Evolutionary conservation across 1,140 invertebrate genomes (phyloP).

Genomic region (Sminthurinus signatus): DNA sequence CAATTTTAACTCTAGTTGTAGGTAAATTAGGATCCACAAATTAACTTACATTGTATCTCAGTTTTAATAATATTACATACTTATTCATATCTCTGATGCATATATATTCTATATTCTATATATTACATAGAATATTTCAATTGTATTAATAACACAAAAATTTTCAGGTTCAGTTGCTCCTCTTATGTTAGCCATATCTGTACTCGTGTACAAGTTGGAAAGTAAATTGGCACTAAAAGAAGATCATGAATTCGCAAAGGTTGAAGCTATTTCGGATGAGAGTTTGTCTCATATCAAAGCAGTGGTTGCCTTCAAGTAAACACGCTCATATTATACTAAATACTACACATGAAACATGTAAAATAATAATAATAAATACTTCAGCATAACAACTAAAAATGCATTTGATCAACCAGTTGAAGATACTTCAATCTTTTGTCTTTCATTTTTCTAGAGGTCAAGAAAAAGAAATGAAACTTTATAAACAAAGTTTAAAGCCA

Average conservation of each 20-base stretch:
- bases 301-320: conserved; percentile 51
- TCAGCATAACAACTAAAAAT: conserved; percentile 52
- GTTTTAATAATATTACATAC: conserved; percentile 42
- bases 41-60: conserved; percentile 42
- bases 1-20: conserved; percentile 54
- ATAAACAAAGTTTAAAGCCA: conserved; percentile 45
- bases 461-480: conserved; percentile 47
- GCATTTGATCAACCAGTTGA: conserved; percentile 53
- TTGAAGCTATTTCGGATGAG: conserved; percentile 54
- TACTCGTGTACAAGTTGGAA: conserved; percentile 36
- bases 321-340: too few species aligned
- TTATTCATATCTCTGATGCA: too few species aligned
- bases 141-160: too few species aligned
- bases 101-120: too few species aligned
- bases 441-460: conserved; percentile 52
- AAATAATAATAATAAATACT: conserved; percentile 48
- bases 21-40: conserved; percentile 49
- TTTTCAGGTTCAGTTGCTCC: too few species aligned
- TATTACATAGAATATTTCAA: too few species aligned
- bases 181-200: too few species aligned
- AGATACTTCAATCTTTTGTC: conserved; percentile 52
- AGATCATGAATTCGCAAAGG: conserved; percentile 49
- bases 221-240: conserved; percentile 46
- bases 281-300: conserved; percentile 50
- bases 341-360: conserved; percentile 49